phyloP scores from a whole-genome alignment of 2,113 vertebrate species.

The Alethe diademata region DNA sequence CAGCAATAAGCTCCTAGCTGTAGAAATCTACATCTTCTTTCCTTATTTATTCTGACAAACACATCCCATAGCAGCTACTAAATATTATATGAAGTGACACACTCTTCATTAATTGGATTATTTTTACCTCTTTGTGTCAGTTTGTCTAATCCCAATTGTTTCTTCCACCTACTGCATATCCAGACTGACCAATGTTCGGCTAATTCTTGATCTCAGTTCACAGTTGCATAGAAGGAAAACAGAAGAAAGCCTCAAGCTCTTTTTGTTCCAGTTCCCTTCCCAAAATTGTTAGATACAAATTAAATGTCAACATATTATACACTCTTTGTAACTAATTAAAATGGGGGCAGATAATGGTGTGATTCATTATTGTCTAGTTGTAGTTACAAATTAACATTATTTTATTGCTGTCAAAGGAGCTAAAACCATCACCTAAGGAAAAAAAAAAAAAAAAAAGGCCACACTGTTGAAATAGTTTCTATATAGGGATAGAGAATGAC shows the following conservation, averaged over 20 bases:
- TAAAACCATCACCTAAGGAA: neutral
- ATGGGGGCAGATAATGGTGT: neutral
- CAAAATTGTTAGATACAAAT: neutral
- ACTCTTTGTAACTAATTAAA: neutral
- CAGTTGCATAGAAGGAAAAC: neutral
- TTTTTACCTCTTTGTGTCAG: neutral
- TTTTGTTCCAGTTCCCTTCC: neutral
- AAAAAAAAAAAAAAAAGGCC: neutral
- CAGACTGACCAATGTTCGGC: neutral
- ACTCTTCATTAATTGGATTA: neutral
- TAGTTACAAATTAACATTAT: neutral
- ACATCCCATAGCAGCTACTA: neutral
- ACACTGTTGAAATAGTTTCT: neutral
- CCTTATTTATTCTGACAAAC: conserved; percentile 5
- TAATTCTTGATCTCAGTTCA: neutral
- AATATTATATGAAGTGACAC: neutral
- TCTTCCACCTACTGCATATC: neutral
- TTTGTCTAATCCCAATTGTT: neutral
- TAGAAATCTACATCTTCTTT: neutral
- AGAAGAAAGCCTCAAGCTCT: conserved; percentile 13
- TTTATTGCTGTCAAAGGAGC: neutral
- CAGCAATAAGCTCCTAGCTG: neutral
- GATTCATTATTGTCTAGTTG: neutral
- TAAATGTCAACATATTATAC: neutral
- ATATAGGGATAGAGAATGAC: neutral